Evolutionary conservation across 2,888 invertebrate species (phyloP), one percentile per base, ranked within the genome.

Genomic region (Chymomyza procnemis): DNA sequence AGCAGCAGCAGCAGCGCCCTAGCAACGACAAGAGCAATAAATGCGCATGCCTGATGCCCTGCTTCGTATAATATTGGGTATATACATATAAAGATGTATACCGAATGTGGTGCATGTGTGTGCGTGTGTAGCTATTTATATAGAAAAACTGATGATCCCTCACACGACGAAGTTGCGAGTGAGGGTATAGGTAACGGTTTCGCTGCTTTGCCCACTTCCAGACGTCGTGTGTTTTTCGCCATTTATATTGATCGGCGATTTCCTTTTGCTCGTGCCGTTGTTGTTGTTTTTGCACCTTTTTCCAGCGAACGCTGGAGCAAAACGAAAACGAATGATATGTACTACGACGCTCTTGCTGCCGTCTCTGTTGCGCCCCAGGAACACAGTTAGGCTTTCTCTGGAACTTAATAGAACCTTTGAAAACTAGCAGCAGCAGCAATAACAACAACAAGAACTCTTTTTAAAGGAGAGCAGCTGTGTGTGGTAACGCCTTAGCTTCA

Each of bases 131-230:
- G 61, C 52, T 9, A 48, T 58, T 30, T 62, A 64, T 62, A 54
- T 50, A 56, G 65, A 78, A 74, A 75, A 76, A 80, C 81, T 86
- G 87, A 86, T 82, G 87, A 86, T 82, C 81, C 81, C 87, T 79
- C 74, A 71, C 78, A 75, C 69, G 69, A 71, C 52, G 50, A 67
- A 48, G 61, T 50, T 50, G n/a, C n/a, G n/a, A n/a, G n/a, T n/a
- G n/a, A n/a, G 80, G 83, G 85, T 50, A 56, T 46, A 52, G 56
- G 19, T 71, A 68, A 74, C 67, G 69, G 61, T 66, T 72, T 63
- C 69, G 67, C 52, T 67, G 64, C 6, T 9, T 12, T 64, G 19
- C 9, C 30, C 55, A 22, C 26, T 46, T 63, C 18, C 57, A 65
- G n/a, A 41, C 41, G 50, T 61, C 30, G 18, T 80, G 64, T 59